Base-by-base conservation (phyloP, 2,797 vertebrate species). In the Loris lydekkerianus region DNA sequence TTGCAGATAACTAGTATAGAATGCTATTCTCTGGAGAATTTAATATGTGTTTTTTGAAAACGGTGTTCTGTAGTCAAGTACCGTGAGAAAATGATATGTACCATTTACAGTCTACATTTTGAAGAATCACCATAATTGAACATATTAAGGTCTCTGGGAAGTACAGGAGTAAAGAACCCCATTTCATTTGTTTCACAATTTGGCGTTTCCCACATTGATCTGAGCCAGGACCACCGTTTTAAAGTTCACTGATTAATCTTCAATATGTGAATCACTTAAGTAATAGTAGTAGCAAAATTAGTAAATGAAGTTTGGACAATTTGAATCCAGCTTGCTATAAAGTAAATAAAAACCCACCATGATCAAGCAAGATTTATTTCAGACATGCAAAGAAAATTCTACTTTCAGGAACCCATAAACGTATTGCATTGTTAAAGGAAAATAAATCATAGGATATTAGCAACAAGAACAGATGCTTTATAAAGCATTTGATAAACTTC, bases 121-220 rank as follows among this genome's bases (percentile, higher is more conserved):
- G 58, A 76, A 96, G 34, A 63, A 82, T 83, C n/a, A 46, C 10
- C 29, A 0, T 56, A 92, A 86, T 29, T 61, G 37, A 83, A 2
- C 56, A 34, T 31, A 72, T 23, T 58, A 61, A 80, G 67, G 46
- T 67, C 89, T 56, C 49, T 37, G 21, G 95, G 67, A 90, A 73
- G 34, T 21, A 34, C 65, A 77, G 37, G n/a, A 75, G 14, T 80
- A 78, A 94, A 94, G 37, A 85, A 58, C 63, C 15, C 58, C 34
- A 17, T 37, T 53, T 65, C 10, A 4, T 76, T 86, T 76, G 61
- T 81, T 82, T 80, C 49, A 53, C 49, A 80, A 77, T 31, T 23
- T 80, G 88, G n/a, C 69, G 90, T 95, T 90, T 78, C 82, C 89
- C 85, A 88, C 75, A 94, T 34, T 91, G 78, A 88, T 25, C 49